Percentiles rank a stretch among this genome's conserved stretches.
Conservation (phyloP, 2,797 vertebrate genomes). For the Tapera naevia region DNA sequence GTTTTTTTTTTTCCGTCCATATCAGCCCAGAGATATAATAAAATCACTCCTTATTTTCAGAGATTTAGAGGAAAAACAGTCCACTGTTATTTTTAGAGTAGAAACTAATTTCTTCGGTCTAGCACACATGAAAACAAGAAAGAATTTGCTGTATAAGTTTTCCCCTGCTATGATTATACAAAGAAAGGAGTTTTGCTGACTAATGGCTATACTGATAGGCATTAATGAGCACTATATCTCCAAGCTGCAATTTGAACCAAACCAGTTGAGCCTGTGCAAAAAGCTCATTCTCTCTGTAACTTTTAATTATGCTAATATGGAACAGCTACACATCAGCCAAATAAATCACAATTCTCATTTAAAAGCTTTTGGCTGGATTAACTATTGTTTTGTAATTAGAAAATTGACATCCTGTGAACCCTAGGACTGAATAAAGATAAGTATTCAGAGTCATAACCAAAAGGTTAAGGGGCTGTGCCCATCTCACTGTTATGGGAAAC, state of each 20-base stretch:
- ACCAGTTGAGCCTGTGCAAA: slow-evolving; percentile 44
- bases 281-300: slow-evolving; percentile 47
- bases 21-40: background rate
- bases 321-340: slow-evolving; percentile 34
- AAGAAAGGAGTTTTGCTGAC: slow-evolving; percentile 59
- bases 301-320: slow-evolving; percentile 75
- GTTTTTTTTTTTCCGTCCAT: background rate
- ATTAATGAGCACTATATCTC: slow-evolving; percentile 68
- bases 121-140: slow-evolving; percentile 2
- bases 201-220: slow-evolving; percentile 62
- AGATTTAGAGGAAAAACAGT: background rate
- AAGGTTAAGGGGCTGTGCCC: slow-evolving; percentile 52
- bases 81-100: slow-evolving; percentile 12
- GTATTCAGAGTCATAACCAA: slow-evolving; percentile 46
- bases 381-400: slow-evolving; percentile 75
- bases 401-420: slow-evolving; percentile 69
- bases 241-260: slow-evolving; percentile 49
- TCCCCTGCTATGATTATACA: slow-evolving; percentile 23
- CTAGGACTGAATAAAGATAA: slow-evolving; percentile 21
- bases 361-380: slow-evolving; percentile 72
- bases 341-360: slow-evolving; percentile 75
- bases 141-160: slow-evolving; percentile 45
- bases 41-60: background rate
- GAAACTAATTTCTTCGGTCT: background rate
- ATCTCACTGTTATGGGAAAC: background rate